Base-by-base conservation (phyloP, 2,113 vertebrate genomes). In the Rostratula benghalensis region DNA sequence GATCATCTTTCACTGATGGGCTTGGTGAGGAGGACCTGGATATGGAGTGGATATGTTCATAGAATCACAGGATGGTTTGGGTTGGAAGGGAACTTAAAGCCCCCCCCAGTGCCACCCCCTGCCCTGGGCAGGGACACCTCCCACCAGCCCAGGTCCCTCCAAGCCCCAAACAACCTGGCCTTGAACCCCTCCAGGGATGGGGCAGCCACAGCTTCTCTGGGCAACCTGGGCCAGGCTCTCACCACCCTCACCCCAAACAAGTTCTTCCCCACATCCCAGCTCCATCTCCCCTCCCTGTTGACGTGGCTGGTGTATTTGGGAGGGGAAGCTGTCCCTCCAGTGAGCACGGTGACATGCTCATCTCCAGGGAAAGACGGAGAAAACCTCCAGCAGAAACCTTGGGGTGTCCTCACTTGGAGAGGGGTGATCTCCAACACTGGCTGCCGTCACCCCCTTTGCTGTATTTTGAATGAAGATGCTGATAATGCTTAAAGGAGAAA, bases 291-390 rank as follows among this genome's bases (percentile, higher is more conserved):
- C 25, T 51, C 25, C 50, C 50, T 51, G 50, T 6, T 63, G 35
- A 20, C 8, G 17, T 20, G 33, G 41, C 30, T 6, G 2, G 45
- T 43, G 15, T 19, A 7, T 53, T 28, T 33, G 15, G 7, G 46
- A 11, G 1, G 6, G 61, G 31, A 81, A 57, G 11, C 35, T 79
- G 21, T 11, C 10, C 5, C 21, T 48, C 15, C 31, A n/a, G 6
- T 1, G 3, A 43, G 20, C 1, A 3, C 37, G 67, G 25, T 27
- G 43, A 37, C 41, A 45, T 50, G 22, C n/a, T 50, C 2, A 0
- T 56, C 73, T 61, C 2, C 45, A 67, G 31, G 14, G 35, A 21
- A 77, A 25, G 51, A 15, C 11, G 30, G n/a, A 71, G 43, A 56
- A 78, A 48, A 12, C 8, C 13, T 59, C 33, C 50, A 63, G 45